Conservation (phyloP, 2,797 vertebrate species). For the Buphagus erythrorhynchus region DNA sequence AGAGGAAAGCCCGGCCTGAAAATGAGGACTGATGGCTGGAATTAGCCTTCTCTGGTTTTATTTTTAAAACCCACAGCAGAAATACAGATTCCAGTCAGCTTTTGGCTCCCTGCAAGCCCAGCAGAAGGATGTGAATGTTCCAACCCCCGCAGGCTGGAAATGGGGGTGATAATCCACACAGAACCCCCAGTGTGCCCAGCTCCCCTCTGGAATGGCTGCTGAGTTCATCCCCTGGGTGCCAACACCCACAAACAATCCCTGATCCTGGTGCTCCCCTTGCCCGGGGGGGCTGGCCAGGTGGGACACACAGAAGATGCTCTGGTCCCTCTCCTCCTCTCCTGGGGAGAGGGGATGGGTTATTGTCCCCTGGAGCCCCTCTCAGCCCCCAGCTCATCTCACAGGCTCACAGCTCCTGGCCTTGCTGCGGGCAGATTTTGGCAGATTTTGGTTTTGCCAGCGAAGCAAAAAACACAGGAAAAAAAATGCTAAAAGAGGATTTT, state of each 20-base stretch:
- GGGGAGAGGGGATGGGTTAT: rapidly evolving
- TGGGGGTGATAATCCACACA: rapidly evolving
- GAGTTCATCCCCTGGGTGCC: background rate
- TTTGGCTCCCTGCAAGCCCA: background rate
- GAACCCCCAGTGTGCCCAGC: background rate
- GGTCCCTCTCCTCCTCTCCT: background rate
- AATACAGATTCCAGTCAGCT: background rate
- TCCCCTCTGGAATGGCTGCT: background rate
- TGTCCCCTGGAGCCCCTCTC: background rate
- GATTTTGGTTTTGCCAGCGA: background rate
- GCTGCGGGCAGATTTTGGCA: background rate
- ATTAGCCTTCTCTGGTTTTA: background rate
- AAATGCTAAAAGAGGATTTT: background rate
- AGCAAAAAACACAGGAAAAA: background rate
- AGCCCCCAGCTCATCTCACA: background rate
- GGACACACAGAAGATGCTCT: rapidly evolving
- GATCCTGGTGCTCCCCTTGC: background rate
- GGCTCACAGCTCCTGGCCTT: background rate
- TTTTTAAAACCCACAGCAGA: background rate
- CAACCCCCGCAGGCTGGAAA: background rate
- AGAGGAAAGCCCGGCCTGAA: background rate
- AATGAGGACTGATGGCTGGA: background rate
- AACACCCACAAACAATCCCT: rapidly evolving
- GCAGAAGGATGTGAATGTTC: background rate
- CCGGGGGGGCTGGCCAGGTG: rapidly evolving